phyloP scores from a whole-genome alignment of 2,888 invertebrate genomes.

The Idaea straminata region DNA sequence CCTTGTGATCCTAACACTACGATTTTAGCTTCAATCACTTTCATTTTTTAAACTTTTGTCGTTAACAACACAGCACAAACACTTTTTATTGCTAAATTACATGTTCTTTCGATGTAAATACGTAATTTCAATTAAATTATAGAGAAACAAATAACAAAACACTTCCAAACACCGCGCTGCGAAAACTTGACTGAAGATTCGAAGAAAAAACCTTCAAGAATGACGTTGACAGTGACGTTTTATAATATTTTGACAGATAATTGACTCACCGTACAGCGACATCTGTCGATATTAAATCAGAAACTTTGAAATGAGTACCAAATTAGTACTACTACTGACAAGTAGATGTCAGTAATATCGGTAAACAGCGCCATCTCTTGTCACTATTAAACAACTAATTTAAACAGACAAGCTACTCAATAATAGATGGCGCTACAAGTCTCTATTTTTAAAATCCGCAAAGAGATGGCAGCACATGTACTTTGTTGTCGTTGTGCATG shows the following conservation, averaged over 20 bases:
- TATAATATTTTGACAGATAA: neutral
- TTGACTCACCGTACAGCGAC: neutral
- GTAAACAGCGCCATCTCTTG: neutral
- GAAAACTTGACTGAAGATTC: neutral
- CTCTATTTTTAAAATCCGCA: neutral
- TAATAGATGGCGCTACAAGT: neutral
- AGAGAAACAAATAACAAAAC: constrained; percentile 15
- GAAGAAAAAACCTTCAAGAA: neutral
- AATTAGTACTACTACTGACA: neutral
- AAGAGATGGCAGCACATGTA: neutral
- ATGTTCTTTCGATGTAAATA: constrained; percentile 27
- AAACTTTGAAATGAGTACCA: neutral
- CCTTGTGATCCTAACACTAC: constrained; percentile 91
- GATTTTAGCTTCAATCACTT: constrained; percentile 90
- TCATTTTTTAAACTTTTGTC: constrained; percentile 76
- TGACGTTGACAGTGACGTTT: neutral
- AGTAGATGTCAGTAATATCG: neutral
- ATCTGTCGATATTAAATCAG: neutral
- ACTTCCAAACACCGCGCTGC: neutral
- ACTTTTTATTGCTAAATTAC: constrained; percentile 27
- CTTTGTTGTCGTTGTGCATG: neutral
- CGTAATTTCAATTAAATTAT: constrained; percentile 22
- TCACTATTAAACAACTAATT: neutral
- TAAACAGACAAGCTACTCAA: neutral
- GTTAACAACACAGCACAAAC: constrained; percentile 20